Conservation (phyloP, 2,888 invertebrate genomes). For the Mactromeris polynyma region DNA sequence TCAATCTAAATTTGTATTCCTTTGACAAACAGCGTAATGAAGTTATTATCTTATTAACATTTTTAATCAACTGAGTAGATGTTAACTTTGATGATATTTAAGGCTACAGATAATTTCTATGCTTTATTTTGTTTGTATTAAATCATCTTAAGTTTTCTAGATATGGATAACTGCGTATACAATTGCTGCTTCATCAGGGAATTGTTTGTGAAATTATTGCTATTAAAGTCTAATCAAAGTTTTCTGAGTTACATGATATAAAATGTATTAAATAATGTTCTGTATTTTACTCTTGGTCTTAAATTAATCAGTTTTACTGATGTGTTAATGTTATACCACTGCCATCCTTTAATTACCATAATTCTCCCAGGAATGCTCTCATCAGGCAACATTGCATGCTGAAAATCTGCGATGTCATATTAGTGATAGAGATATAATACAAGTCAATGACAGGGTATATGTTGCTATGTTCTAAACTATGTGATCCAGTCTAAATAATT, state of each 20-base stretch:
- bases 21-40: no score
- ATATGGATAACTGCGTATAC: no score
- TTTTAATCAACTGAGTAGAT: no score
- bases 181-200: no score
- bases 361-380: neutral
- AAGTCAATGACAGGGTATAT: neutral
- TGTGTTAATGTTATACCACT: neutral
- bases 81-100: no score
- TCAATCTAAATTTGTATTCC: no score
- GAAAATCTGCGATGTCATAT: neutral
- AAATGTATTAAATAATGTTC: neutral
- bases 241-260: neutral
- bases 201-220: neutral
- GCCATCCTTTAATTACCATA: neutral
- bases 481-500: neutral
- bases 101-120: no score
- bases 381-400: constrained; percentile 6
- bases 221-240: neutral
- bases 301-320: neutral
- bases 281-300: neutral
- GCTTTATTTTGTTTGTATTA: no score
- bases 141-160: no score
- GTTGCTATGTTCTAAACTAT: neutral
- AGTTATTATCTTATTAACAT: no score
- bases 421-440: neutral